Conservation (phyloP, 2,888 invertebrate genomes). For the Poecilus cupreus region DNA sequence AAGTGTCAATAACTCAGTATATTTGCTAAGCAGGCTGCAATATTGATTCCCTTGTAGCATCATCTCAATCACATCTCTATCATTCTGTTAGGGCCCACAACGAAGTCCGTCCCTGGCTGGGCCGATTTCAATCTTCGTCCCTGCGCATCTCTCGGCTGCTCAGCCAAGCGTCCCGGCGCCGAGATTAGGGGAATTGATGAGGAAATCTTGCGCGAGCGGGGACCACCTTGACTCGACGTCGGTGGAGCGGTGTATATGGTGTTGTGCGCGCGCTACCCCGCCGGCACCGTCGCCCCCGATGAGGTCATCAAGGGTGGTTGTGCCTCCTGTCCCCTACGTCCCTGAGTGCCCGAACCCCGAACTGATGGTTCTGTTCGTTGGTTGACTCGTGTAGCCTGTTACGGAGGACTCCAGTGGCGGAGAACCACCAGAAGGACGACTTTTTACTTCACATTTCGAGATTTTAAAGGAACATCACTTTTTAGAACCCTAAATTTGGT, state of each 20-base stretch:
- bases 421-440: not conserved
- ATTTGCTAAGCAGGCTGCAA: conserved; percentile 34
- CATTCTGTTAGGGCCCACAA: not conserved
- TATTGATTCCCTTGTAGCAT: conserved; percentile 39
- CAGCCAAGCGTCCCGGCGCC: conserved; percentile 60
- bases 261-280: not conserved
- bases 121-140: conserved; percentile 58
- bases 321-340: not conserved
- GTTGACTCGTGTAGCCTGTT: conserved; percentile 41
- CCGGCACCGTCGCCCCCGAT: not conserved
- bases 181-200: conserved; percentile 61
- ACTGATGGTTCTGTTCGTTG: conserved; percentile 36
- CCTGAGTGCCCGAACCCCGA: conserved; percentile 4
- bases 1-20: conserved; percentile 23
- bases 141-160: conserved; percentile 56
- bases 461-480: too few relatives aligned
- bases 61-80: conserved; percentile 55
- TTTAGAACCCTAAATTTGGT: not conserved
- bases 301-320: not conserved
- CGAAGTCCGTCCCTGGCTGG: conserved; percentile 10
- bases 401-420: conserved; percentile 24
- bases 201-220: conserved; percentile 59
- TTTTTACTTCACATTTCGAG: too few relatives aligned
- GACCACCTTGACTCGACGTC: conserved; percentile 47
- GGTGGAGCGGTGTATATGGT: not conserved